Conservation (phyloP, 2,113 vertebrate genomes). For the Egretta garzetta region DNA sequence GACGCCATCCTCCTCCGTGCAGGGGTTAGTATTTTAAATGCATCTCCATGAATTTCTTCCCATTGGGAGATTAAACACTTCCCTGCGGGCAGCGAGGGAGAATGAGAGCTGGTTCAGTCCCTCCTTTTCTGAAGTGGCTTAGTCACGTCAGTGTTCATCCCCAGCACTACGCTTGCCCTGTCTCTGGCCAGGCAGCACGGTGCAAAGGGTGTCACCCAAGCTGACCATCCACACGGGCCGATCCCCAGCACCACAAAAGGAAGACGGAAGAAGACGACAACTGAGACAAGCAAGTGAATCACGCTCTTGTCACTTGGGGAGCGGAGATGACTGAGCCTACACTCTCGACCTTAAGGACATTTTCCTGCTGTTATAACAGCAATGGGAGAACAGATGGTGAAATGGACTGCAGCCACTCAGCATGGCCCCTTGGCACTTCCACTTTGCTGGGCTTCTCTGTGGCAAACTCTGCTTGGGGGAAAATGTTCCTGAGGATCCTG, state of each 20-base stretch:
- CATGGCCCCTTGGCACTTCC: background rate
- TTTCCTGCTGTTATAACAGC: background rate
- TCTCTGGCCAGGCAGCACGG: background rate
- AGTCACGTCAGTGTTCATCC: background rate
- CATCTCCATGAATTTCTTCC: background rate
- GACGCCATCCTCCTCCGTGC: background rate
- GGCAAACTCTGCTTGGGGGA: background rate
- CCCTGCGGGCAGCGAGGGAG: background rate
- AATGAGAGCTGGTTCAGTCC: background rate
- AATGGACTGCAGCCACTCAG: background rate
- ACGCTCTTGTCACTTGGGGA: background rate
- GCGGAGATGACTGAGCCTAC: background rate
- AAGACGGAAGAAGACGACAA: background rate
- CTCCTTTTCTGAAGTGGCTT: background rate
- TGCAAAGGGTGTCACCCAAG: background rate
- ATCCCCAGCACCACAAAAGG: background rate
- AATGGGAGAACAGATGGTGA: background rate
- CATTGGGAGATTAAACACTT: accelerated
- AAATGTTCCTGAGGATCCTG: background rate
- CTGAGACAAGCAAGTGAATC: background rate
- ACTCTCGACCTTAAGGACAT: accelerated
- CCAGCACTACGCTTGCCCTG: background rate
- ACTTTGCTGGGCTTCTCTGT: background rate
- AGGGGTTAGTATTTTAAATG: background rate
- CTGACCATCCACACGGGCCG: background rate